Evolutionary conservation across 2,888 invertebrate genomes (phyloP).

Genomic region (Saturnia pavonia): DNA sequence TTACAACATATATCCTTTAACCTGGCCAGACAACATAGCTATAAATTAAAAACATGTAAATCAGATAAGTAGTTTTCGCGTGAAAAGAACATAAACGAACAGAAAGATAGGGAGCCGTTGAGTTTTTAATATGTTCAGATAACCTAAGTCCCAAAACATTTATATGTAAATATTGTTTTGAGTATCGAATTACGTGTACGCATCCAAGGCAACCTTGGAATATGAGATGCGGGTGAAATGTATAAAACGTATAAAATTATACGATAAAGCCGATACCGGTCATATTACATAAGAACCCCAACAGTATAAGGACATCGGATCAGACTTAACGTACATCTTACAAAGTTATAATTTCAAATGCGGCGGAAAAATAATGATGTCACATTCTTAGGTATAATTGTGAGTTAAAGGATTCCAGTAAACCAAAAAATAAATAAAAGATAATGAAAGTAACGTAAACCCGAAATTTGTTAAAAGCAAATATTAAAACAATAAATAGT

Average conservation of each 20-base stretch:
- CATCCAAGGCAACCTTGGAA: background rate
- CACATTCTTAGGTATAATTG: background rate
- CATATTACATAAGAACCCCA: background rate
- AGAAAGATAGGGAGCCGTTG: no score
- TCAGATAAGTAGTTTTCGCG: no score
- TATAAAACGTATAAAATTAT: background rate
- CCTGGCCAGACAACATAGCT: no score
- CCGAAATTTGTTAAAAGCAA: background rate
- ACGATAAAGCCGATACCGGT: background rate
- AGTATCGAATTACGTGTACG: background rate
- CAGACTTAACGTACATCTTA: background rate
- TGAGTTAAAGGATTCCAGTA: background rate
- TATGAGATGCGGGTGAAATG: slow-evolving; percentile 3
- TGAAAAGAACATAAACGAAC: no score
- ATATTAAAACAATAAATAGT: background rate
- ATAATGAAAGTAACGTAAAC: background rate
- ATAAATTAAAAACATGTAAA: no score
- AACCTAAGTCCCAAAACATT: background rate
- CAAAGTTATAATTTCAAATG: background rate
- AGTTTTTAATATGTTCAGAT: no score
- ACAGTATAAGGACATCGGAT: background rate
- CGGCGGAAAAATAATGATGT: background rate
- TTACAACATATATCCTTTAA: no score
- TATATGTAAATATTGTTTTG: background rate
- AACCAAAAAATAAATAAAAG: background rate